phyloP scores from a whole-genome alignment of 1,140 invertebrate genomes.

The Drosophila jambulina region DNA sequence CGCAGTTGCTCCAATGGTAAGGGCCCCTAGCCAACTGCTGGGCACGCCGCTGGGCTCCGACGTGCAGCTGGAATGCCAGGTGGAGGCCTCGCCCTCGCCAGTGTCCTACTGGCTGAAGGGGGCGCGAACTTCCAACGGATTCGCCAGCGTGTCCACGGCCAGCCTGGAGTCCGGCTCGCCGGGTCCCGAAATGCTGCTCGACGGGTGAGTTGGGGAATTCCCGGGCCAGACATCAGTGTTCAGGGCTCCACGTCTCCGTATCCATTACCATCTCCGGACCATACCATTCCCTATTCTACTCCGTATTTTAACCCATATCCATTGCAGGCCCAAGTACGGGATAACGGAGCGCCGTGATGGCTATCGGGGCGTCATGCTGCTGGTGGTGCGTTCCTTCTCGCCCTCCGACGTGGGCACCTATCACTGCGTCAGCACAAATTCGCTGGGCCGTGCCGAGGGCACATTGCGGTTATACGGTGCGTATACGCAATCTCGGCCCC shows the following conservation, averaged over 20 bases:
- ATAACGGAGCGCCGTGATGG: conserved; percentile 91
- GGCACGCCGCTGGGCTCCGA: conserved; percentile 92
- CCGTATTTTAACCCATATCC: background rate
- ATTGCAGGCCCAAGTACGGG: conserved; percentile 91
- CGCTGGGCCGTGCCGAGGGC: conserved; percentile 93
- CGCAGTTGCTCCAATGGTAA: conserved; percentile 92
- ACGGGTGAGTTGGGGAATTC: conserved; percentile 88
- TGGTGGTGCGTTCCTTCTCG: conserved; percentile 92
- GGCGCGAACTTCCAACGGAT: conserved; percentile 85
- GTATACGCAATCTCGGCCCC: conserved; percentile 79
- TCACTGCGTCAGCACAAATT: conserved; percentile 96
- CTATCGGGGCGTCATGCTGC: conserved; percentile 93
- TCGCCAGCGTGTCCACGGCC: conserved; percentile 70
- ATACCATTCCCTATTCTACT: conserved; percentile 5
- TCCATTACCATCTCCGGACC: conserved; percentile 22
- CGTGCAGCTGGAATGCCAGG: conserved; percentile 92
- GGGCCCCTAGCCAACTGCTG: conserved; percentile 92
- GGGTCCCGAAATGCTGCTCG: conserved; percentile 89
- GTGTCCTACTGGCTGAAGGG: conserved; percentile 94
- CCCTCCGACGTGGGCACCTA: conserved; percentile 94
- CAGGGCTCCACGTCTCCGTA: conserved; percentile 4
- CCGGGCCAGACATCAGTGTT: conserved; percentile 17
- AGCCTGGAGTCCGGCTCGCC: conserved; percentile 82
- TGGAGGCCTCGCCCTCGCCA: conserved; percentile 93
- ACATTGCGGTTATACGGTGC: conserved; percentile 94